A percentile compares a stretch with the other conserved stretches of the same genome.
phyloP scores from a whole-genome alignment of 2,797 vertebrate genomes.

The Mergus octosetaceus region DNA sequence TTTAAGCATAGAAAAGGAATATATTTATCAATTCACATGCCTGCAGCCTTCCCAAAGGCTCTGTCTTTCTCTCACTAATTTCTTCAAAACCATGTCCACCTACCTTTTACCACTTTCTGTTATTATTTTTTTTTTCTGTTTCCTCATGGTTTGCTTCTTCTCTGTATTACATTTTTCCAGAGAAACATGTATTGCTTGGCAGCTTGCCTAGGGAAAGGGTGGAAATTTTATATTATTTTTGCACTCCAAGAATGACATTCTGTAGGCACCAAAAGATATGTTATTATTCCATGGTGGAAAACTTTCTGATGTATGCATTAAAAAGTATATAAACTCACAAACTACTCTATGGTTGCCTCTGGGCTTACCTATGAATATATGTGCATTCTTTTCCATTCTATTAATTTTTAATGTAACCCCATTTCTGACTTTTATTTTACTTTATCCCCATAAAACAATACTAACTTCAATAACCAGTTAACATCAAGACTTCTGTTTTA shows the following conservation, averaged over 20 bases:
- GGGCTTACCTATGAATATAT: neutral
- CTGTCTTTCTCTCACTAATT: neutral
- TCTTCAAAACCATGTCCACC: neutral
- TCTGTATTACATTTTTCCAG: neutral
- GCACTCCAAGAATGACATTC: neutral
- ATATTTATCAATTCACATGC: neutral
- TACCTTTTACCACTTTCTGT: neutral
- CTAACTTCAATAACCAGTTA: neutral
- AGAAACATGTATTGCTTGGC: neutral
- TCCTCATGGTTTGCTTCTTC: neutral
- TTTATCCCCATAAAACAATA: neutral
- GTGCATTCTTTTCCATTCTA: neutral
- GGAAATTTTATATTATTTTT: neutral
- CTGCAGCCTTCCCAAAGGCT: neutral
- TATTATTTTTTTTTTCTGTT: neutral
- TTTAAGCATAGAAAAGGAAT: neutral
- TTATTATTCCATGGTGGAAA: neutral
- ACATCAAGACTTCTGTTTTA: neutral
- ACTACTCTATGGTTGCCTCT: neutral
- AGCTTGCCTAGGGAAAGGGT: neutral
- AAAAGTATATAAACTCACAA: neutral
- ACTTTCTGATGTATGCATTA: neutral
- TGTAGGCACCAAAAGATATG: neutral
- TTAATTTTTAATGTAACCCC: neutral
- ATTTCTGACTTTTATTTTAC: neutral